These are phyloP conservation scores for Champsocephalus gunnari DNA, from an alignment of 2,797 vertebrate species.

Conservation along the genomic window DNA sequence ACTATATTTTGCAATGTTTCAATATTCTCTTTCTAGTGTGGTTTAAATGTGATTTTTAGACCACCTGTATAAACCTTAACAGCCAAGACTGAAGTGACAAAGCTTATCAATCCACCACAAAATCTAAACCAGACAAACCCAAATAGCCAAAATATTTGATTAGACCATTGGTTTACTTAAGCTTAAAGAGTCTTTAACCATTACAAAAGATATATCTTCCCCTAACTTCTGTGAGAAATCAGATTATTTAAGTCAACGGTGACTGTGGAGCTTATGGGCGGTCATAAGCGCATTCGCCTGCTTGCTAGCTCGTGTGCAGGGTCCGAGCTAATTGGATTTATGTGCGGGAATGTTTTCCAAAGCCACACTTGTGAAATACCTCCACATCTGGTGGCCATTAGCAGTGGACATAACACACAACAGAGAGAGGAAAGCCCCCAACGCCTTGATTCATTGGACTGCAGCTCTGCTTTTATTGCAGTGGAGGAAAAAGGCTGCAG, in stretches of 20 bases:
- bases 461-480: constrained; percentile 80
- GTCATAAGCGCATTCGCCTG: constrained; percentile 44
- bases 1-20: constrained; percentile 15
- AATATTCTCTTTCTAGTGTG: not conserved
- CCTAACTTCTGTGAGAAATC: constrained; percentile 65
- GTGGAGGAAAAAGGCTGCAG: constrained; percentile 58
- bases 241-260: constrained; percentile 71
- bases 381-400: constrained; percentile 87
- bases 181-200: constrained; percentile 39
- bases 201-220: constrained; percentile 42
- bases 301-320: constrained; percentile 67
- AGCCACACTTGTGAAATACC: constrained; percentile 86
- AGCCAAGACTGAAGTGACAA: constrained; percentile 35
- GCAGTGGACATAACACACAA: constrained; percentile 83
- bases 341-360: constrained; percentile 87
- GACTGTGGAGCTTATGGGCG: constrained; percentile 54
- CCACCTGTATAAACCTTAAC: constrained; percentile 21
- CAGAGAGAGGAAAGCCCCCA: constrained; percentile 84
- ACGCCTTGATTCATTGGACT: constrained; percentile 83
- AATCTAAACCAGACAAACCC: constrained; percentile 58
- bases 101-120: constrained; percentile 28
- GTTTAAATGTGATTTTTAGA: constrained; percentile 3
- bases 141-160: constrained; percentile 56
- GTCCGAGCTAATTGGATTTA: constrained; percentile 85
- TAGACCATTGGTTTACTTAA: constrained; percentile 57